phyloP scores from a whole-genome alignment of 2,113 vertebrate species.

The Narcine bancroftii region DNA sequence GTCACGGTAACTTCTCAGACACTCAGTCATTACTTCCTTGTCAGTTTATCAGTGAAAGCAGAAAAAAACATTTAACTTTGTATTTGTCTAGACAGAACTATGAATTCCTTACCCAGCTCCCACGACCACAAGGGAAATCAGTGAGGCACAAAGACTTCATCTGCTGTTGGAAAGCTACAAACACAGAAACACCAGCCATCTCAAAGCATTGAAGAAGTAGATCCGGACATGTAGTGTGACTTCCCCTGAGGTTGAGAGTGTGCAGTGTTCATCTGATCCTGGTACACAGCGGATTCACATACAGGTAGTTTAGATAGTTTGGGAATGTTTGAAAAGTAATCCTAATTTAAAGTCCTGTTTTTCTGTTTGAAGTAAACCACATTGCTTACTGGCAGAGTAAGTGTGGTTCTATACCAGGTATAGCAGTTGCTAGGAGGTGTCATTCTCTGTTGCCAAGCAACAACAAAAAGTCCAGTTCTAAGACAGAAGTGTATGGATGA shows the following conservation, averaged over 20 bases:
- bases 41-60: not conserved
- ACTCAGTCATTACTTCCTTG: not conserved
- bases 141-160: slow-evolving; percentile 55
- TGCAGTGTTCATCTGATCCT: not conserved
- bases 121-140: slow-evolving; percentile 68
- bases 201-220: not conserved
- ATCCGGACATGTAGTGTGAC: not conserved
- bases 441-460: not conserved
- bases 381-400: not conserved
- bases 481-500: not conserved
- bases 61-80: not conserved
- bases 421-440: not conserved
- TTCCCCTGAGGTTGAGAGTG: not conserved
- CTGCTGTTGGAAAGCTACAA: slow-evolving; percentile 50
- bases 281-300: not conserved
- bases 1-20: not conserved
- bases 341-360: not conserved
- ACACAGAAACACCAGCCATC: slow-evolving; percentile 43
- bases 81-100: not conserved
- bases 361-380: not conserved
- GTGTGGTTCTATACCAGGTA: not conserved
- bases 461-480: not conserved
- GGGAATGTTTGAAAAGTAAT: not conserved
- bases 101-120: slow-evolving; percentile 65
- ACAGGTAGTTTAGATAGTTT: not conserved